Evolutionary conservation across 2,888 invertebrate species (phyloP).

Genomic region (Exocentrus adspersus): DNA sequence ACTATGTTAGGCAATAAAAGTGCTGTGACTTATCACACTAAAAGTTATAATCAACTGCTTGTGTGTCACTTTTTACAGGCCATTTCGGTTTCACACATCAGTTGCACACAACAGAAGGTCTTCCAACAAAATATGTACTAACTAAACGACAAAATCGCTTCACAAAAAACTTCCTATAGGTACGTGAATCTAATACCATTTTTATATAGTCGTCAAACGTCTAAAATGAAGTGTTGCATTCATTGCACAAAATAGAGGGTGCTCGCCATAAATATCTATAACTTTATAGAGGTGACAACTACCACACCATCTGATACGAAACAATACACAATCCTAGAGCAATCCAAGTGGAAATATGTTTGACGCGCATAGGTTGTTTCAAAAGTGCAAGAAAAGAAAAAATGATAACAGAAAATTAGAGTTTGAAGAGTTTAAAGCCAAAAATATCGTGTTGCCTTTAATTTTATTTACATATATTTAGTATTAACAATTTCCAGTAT

Average conservation of each 20-base stretch:
- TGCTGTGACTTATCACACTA: no score
- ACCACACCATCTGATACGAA: slow-evolving; percentile 1
- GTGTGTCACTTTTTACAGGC: not conserved
- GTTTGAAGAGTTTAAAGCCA: no score
- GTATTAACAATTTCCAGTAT: no score
- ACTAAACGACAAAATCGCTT: slow-evolving; percentile 13
- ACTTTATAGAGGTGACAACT: slow-evolving; percentile 24
- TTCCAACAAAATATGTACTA: slow-evolving; percentile 25
- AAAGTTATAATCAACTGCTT: not conserved
- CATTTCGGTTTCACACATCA: not conserved
- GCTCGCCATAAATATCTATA: slow-evolving; percentile 25
- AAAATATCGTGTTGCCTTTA: no score
- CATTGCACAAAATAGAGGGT: slow-evolving; percentile 28
- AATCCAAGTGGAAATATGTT: not conserved
- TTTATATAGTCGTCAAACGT: slow-evolving; percentile 54
- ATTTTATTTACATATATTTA: no score
- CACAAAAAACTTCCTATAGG: slow-evolving; percentile 30
- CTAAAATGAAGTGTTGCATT: slow-evolving; percentile 27
- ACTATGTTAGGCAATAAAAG: no score
- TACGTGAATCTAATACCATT: slow-evolving; percentile 51
- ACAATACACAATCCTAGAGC: not conserved
- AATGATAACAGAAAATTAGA: no score
- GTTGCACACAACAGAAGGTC: not conserved
- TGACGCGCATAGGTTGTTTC: not conserved
- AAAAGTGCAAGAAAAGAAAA: not conserved